These are phyloP conservation scores for Apolygus lucorum DNA, from an alignment of 1,140 invertebrate species.

Conservation along the genomic window DNA sequence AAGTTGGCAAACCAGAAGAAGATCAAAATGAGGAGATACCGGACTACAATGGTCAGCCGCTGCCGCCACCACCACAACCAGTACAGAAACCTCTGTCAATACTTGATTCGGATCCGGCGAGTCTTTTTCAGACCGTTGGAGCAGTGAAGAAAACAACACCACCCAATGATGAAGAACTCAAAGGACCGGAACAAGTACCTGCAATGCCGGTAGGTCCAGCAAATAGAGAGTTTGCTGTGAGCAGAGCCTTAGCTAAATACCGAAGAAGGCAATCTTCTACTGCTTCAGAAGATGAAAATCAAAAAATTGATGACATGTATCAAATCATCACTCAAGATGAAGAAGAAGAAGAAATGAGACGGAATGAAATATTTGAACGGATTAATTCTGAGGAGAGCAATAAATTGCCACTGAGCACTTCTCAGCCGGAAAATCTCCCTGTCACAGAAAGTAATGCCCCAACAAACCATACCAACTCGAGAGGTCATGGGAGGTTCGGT, in stretches of 20 bases:
- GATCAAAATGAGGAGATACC: background rate
- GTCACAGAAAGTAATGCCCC: slow-evolving; percentile 11
- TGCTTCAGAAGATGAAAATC: slow-evolving; percentile 35
- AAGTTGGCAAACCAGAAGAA: background rate
- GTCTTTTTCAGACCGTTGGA: slow-evolving; percentile 62
- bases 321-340: slow-evolving; percentile 31
- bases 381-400: slow-evolving; percentile 32
- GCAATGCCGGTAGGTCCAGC: slow-evolving; percentile 50
- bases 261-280: slow-evolving; percentile 53
- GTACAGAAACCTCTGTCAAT: background rate
- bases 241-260: slow-evolving; percentile 70
- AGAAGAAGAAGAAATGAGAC: slow-evolving; percentile 32
- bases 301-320: slow-evolving; percentile 27
- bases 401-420: slow-evolving; percentile 16
- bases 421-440: slow-evolving; percentile 27
- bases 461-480: slow-evolving; percentile 7
- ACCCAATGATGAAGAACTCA: slow-evolving; percentile 42
- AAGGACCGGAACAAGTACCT: slow-evolving; percentile 39
- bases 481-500: slow-evolving; percentile 46
- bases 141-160: slow-evolving; percentile 54
- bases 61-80: background rate
- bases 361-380: slow-evolving; percentile 34
- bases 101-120: slow-evolving; percentile 47
- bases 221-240: slow-evolving; percentile 75
- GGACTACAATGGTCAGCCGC: background rate